Percentiles rank a stretch among this genome's conserved stretches.
Evolutionary conservation across 2,888 invertebrate species (phyloP).

Genomic region (Harpagoxenus sublaevis): DNA sequence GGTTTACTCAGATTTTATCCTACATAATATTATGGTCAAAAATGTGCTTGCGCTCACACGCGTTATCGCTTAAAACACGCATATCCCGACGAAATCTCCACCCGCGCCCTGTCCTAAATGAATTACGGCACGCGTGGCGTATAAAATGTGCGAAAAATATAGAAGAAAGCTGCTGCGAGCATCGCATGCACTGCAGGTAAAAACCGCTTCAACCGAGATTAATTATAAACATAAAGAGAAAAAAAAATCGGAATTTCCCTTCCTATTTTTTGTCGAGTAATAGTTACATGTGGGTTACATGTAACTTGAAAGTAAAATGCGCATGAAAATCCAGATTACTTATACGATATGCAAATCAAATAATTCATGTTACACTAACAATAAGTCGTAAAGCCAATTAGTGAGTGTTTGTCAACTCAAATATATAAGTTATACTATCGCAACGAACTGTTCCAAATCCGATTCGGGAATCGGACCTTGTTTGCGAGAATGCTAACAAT

Average conservation of each 20-base stretch:
- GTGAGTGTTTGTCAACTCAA: not conserved
- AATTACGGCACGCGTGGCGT: slow-evolving; percentile 38
- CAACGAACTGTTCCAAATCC: not conserved
- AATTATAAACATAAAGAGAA: slow-evolving; percentile 9
- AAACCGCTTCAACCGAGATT: slow-evolving; percentile 9
- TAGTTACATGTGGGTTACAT: not conserved
- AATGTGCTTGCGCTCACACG: slow-evolving; percentile 13
- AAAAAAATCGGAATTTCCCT: not conserved
- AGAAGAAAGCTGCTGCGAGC: not conserved
- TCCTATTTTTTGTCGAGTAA: not conserved
- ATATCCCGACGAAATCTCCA: slow-evolving; percentile 13
- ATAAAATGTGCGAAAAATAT: slow-evolving; percentile 36
- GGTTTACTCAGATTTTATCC: slow-evolving; percentile 36
- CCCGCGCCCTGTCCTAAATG: slow-evolving; percentile 21
- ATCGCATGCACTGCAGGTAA: not conserved
- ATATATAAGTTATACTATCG: not conserved
- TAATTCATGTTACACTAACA: slow-evolving; percentile 7
- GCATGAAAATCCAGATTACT: not conserved
- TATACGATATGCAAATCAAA: not conserved
- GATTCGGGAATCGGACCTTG: not conserved
- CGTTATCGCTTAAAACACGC: slow-evolving; percentile 37
- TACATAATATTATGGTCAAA: slow-evolving; percentile 22
- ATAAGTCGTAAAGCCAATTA: slow-evolving; percentile 17
- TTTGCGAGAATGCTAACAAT: slow-evolving; percentile 9
- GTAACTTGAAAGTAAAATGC: not conserved